Base-by-base conservation (phyloP, 2,797 vertebrate species). In the Phoeniculus purpureus region DNA sequence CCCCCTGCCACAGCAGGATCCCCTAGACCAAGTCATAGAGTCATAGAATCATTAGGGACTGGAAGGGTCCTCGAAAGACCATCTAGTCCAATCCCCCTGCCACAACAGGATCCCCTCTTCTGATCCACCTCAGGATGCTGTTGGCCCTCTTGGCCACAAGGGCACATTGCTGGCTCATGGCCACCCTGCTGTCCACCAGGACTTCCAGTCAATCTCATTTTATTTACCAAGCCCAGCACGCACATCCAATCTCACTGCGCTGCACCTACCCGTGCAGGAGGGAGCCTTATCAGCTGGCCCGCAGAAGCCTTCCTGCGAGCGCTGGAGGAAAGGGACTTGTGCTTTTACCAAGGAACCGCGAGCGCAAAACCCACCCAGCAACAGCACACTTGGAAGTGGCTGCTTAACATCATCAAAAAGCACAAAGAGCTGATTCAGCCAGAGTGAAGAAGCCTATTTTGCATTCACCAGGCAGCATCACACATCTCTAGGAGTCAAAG, bases 151-250 rank as follows among this genome's bases (percentile, higher is more conserved):
- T n/a, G n/a, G n/a, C n/a, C n/a, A n/a, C n/a, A n/a, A n/a, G n/a
- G n/a, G n/a, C n/a, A n/a, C n/a, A n/a, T n/a, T n/a, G n/a, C n/a
- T n/a, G n/a, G n/a, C n/a, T n/a, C n/a, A n/a, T n/a, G n/a, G n/a
- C n/a, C n/a, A n/a, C n/a, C n/a, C n/a, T n/a, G n/a, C n/a, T n/a
- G n/a, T n/a, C n/a, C n/a, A n/a, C n/a, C n/a, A n/a, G n/a, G n/a
- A n/a, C n/a, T n/a, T n/a, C n/a, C n/a, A n/a, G 98, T 98, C 98
- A 98, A 96, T 93, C 97, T 97, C 92, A 97, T 97, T 97, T 97
- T 97, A 96, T 97, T 97, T 97, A 97, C 87, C 92, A 96, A 96
- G 83, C 94, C 91, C 92, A 94, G 95, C 93, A 81, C 78, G 95
- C 91, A 88, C 87, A 97, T 97, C 94, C 96, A 93, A 97, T 98